Conservation (phyloP, 1,140 invertebrate species). For the Pseudachorutes palmiensis region DNA sequence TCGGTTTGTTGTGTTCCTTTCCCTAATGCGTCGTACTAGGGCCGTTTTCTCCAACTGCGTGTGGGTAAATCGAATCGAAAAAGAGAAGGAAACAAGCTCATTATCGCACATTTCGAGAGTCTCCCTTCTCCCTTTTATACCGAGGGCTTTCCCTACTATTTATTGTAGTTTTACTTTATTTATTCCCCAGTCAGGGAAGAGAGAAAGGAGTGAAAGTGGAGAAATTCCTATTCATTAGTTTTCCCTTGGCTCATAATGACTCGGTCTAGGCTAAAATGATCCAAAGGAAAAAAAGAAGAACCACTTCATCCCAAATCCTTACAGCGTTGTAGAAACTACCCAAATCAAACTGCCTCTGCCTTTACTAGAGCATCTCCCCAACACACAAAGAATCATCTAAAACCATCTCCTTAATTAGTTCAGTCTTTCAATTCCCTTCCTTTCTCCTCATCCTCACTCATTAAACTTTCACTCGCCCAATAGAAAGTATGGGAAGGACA, state of each 20-base stretch:
- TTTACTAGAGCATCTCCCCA: not conserved
- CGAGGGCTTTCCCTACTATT: not conserved
- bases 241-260: not conserved
- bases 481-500: too few relatives aligned
- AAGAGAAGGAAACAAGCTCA: constrained; percentile 24
- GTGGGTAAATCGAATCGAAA: constrained; percentile 1
- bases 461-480: not conserved
- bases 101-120: constrained; percentile 21
- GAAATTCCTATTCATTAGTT: not conserved
- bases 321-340: too few relatives aligned
- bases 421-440: not conserved
- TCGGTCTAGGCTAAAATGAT: not conserved
- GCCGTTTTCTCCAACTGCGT: not conserved
- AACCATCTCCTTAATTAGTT: constrained; percentile 20
- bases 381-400: not conserved
- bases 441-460: not conserved
- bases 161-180: constrained; percentile 14
- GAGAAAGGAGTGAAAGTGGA: not conserved
- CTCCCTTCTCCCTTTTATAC: not conserved
- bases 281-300: not conserved
- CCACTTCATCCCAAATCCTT: not conserved
- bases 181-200: not conserved
- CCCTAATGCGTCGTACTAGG: too few relatives aligned
- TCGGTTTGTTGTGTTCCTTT: too few relatives aligned
- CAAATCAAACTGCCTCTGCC: not conserved